Evolutionary conservation across 2,797 vertebrate genomes (phyloP).

Genomic region (Liasis olivaceus): DNA sequence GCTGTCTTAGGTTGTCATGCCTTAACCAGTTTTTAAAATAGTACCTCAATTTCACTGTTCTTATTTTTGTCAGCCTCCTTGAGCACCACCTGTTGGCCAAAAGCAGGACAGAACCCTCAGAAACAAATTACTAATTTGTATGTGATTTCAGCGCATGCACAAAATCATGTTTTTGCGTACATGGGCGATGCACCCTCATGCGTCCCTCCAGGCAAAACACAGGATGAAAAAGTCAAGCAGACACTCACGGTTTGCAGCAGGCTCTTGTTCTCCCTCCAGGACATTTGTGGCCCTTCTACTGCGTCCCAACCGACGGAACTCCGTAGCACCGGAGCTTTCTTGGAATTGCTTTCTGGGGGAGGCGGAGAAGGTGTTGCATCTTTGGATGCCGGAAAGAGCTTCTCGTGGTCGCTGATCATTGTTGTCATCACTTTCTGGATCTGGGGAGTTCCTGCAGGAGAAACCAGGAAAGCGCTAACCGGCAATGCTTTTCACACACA

Average conservation of each 20-base stretch:
- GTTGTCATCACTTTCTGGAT: constrained; percentile 95
- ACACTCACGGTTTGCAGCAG: constrained; percentile 55
- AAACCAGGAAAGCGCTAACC: not conserved
- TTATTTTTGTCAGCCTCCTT: not conserved
- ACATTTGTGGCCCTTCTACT: constrained; percentile 73
- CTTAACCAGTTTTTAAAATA: not conserved
- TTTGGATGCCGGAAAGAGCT: constrained; percentile 86
- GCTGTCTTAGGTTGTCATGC: not conserved
- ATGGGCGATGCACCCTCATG: not conserved
- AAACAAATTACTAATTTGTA: not conserved
- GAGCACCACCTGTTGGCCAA: not conserved
- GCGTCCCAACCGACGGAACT: constrained; percentile 95
- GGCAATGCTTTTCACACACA: not conserved
- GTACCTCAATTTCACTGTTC: not conserved
- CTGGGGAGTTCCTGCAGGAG: constrained; percentile 85
- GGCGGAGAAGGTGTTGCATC: constrained; percentile 76
- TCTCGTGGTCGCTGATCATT: constrained; percentile 89
- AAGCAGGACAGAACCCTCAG: not conserved
- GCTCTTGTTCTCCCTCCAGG: constrained; percentile 42
- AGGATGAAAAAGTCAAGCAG: too few species aligned
- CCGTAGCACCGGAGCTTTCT: constrained; percentile 79
- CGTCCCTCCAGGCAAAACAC: not conserved
- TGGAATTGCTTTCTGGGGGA: constrained; percentile 72
- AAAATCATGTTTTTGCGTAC: not conserved
- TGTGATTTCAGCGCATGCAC: not conserved